A percentile compares a stretch with the other conserved stretches of the same genome.
These are phyloP conservation scores for Cybosia mesomella DNA, from an alignment of 2,888 invertebrate genomes.

Conservation along the genomic window DNA sequence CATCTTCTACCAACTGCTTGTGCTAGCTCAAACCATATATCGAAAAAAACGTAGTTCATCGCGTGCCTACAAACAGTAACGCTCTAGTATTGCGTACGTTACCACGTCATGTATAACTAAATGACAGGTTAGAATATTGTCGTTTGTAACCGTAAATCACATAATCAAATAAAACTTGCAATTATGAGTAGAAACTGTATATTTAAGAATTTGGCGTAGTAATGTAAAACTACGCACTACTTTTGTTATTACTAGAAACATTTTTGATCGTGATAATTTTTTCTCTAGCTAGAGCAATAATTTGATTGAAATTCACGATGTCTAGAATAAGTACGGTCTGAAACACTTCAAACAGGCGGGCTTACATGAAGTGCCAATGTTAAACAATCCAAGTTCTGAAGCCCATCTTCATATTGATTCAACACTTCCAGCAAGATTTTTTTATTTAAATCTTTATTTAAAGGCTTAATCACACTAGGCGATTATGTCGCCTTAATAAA, in stretches of 20 bases:
- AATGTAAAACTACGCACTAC: neutral
- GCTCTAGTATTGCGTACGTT: neutral
- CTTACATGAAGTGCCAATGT: too few relatives aligned
- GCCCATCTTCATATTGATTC: too few relatives aligned
- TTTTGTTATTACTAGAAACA: neutral
- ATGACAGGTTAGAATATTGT: neutral
- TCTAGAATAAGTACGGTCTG: neutral
- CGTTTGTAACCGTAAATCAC: neutral
- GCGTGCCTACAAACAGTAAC: neutral
- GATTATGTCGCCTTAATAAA: too few relatives aligned
- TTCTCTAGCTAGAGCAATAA: neutral
- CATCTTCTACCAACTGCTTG: neutral
- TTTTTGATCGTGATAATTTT: neutral
- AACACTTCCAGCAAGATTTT: too few relatives aligned
- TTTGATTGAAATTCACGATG: too few relatives aligned
- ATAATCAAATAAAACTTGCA: neutral
- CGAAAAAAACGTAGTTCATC: neutral
- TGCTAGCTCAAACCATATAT: neutral
- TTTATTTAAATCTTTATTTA: too few relatives aligned
- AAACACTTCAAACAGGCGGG: too few relatives aligned
- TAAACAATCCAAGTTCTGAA: too few relatives aligned
- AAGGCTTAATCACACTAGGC: too few relatives aligned
- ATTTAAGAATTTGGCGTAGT: neutral
- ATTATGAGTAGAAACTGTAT: neutral
- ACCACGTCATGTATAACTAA: neutral